Conservation (phyloP, 2,888 invertebrate species). For the Gryllus longicercus region DNA sequence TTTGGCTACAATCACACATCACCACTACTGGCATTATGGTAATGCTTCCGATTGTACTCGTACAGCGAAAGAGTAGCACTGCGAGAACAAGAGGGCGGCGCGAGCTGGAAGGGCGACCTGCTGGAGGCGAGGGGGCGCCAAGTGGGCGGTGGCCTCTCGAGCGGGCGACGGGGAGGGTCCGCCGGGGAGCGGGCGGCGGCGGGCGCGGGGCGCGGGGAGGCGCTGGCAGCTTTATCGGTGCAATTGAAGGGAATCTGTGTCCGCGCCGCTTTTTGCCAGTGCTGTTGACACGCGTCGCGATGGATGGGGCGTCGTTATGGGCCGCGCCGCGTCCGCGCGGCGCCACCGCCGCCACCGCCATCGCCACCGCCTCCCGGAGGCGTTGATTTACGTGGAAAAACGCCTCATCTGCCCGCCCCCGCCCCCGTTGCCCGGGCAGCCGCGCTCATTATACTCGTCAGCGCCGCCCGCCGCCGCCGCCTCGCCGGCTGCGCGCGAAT, state of each 20-base stretch:
- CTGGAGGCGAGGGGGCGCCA: too few relatives aligned
- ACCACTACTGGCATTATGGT: too few relatives aligned
- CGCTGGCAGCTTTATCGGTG: constrained; percentile 20
- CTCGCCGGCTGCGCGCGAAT: too few relatives aligned
- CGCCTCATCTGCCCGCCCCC: neutral
- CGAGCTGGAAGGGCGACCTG: too few relatives aligned
- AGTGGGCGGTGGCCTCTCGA: too few relatives aligned
- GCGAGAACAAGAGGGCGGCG: too few relatives aligned
- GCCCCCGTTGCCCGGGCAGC: neutral
- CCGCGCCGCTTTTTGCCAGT: constrained; percentile 20
- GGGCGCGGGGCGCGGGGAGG: neutral
- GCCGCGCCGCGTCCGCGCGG: neutral
- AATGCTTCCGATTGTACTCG: too few relatives aligned
- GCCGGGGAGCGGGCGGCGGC: neutral
- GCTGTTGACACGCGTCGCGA: constrained; percentile 22
- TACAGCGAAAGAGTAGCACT: too few relatives aligned
- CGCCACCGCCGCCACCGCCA: neutral
- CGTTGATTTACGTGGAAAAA: constrained; percentile 3
- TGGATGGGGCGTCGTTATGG: neutral
- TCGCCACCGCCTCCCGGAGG: neutral
- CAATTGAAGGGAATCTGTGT: constrained; percentile 23
- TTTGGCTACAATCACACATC: too few relatives aligned
- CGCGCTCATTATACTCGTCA: constrained; percentile 1
- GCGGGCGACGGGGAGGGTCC: too few relatives aligned
- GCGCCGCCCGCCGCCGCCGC: neutral